phyloP scores from a whole-genome alignment of 53 echinoderm and acorn worm species.

The Arbacia lixula region DNA sequence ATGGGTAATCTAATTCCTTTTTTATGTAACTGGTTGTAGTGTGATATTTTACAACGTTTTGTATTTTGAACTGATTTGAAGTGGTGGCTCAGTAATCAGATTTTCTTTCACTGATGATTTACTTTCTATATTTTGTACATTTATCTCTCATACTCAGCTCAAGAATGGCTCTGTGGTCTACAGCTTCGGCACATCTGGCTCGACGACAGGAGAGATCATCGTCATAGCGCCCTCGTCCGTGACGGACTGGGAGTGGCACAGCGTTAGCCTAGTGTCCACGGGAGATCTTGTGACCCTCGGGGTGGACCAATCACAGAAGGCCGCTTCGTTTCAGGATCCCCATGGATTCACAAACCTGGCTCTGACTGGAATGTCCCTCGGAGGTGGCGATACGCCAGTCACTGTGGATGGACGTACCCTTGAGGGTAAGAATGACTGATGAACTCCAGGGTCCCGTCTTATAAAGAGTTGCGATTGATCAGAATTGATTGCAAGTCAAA shows the following conservation, averaged over 20 bases:
- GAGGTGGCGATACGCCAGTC: constrained; percentile 68
- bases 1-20: no score
- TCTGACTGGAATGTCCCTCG: constrained; percentile 70
- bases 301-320: constrained; percentile 57
- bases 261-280: constrained; percentile 63
- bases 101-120: no score
- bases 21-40: no score
- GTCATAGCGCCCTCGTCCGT: constrained; percentile 24
- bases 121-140: not conserved
- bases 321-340: constrained; percentile 60
- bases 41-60: no score
- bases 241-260: constrained; percentile 81
- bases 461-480: no score
- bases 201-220: constrained; percentile 68
- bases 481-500: no score
- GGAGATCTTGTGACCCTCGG: constrained; percentile 66
- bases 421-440: constrained; percentile 72
- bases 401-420: constrained; percentile 66
- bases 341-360: constrained; percentile 84
- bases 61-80: no score
- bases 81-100: no score
- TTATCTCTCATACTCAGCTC: constrained; percentile 53
- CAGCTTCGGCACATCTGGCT: constrained; percentile 60
- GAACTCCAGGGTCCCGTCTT: no score
- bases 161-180: constrained; percentile 66